phyloP scores from a whole-genome alignment of 2,888 invertebrate species.

The Panorpa germanica region DNA sequence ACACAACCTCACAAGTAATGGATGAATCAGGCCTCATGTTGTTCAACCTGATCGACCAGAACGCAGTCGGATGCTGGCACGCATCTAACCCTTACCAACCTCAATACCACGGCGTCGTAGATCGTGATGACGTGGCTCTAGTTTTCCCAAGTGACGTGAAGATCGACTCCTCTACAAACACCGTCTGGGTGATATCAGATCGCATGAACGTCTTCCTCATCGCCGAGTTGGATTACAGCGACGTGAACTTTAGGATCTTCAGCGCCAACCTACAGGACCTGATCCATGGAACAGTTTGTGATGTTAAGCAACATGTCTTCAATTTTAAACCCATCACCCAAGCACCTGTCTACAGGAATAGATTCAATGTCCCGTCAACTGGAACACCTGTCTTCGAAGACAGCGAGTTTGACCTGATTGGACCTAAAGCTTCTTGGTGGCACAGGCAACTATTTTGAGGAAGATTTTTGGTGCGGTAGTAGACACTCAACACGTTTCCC shows the following conservation, averaged over 20 bases:
- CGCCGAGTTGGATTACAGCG: conserved; percentile 47
- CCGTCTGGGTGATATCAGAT: conserved; percentile 70
- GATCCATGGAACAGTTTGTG: conserved; percentile 54
- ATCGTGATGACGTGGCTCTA: conserved; percentile 53
- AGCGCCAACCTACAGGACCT: conserved; percentile 46
- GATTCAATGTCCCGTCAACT: too few relatives aligned
- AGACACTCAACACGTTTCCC: too few relatives aligned
- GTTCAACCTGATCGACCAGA: conserved; percentile 61
- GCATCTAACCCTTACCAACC: conserved; percentile 41
- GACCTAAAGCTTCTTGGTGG: too few relatives aligned
- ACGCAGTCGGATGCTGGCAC: conserved; percentile 72
- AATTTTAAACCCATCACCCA: too few relatives aligned
- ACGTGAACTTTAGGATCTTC: conserved; percentile 60
- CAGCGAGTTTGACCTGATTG: too few relatives aligned
- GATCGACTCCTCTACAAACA: conserved; percentile 45
- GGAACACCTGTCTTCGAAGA: too few relatives aligned
- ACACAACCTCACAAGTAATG: conserved; percentile 56
- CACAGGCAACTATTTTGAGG: too few relatives aligned
- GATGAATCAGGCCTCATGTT: conserved; percentile 56
- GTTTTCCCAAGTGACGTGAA: conserved; percentile 68
- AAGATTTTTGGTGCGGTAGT: too few relatives aligned
- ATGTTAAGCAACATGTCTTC: too few relatives aligned
- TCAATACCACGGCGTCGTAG: conserved; percentile 47
- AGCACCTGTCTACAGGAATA: too few relatives aligned
- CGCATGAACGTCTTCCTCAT: conserved; percentile 63